Conservation (phyloP, 2,888 invertebrate species). For the Drosophila histrio region DNA sequence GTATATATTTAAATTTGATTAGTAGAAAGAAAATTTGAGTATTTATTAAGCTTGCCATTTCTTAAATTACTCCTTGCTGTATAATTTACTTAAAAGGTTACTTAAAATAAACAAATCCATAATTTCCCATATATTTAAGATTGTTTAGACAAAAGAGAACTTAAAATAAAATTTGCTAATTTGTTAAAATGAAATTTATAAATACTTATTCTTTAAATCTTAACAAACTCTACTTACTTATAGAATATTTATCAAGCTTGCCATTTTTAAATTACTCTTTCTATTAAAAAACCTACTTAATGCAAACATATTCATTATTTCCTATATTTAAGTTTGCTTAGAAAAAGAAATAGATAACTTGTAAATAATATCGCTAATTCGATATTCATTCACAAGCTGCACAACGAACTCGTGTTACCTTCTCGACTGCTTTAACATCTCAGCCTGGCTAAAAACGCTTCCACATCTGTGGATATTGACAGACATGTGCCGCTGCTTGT, state of each 20-base stretch:
- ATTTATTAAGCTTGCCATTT: too few relatives aligned
- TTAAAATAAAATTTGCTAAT: too few relatives aligned
- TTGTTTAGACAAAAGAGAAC: too few relatives aligned
- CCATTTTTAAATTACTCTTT: too few relatives aligned
- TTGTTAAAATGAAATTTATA: not conserved
- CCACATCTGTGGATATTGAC: conserved; percentile 13
- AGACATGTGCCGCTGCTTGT: conserved; percentile 30
- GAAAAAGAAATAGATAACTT: not conserved
- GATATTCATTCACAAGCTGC: conserved; percentile 35
- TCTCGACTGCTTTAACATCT: not conserved
- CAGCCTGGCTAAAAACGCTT: not conserved
- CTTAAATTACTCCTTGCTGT: too few relatives aligned
- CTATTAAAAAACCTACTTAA: not conserved
- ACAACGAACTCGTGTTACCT: conserved; percentile 7
- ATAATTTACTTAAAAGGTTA: too few relatives aligned
- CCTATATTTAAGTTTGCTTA: not conserved
- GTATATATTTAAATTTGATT: too few relatives aligned
- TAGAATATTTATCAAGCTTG: too few relatives aligned
- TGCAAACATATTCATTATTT: not conserved
- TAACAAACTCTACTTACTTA: too few relatives aligned
- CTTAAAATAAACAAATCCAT: too few relatives aligned
- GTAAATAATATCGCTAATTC: conserved; percentile 10
- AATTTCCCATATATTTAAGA: too few relatives aligned
- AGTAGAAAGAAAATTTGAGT: too few relatives aligned
- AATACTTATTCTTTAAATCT: not conserved